phyloP scores from a whole-genome alignment of 53 echinoderm and acorn worm genomes.

The Antedon mediterranea region DNA sequence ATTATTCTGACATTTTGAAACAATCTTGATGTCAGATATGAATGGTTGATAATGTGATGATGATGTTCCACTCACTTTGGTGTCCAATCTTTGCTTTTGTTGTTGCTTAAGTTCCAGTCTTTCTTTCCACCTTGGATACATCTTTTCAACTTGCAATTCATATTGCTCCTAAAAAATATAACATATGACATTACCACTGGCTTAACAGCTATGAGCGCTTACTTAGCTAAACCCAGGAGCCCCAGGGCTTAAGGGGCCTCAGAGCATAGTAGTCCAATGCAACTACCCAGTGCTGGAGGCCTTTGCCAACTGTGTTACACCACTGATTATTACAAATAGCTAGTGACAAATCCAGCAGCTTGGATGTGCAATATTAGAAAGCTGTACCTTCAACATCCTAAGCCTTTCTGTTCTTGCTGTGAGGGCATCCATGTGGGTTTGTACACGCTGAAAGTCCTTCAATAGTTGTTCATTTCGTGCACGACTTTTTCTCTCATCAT shows the following conservation, averaged over 20 bases:
- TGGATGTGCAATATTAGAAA: no score
- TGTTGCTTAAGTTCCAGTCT: conserved; percentile 41
- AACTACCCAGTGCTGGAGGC: no score
- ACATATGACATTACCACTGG: neutral
- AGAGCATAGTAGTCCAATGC: no score
- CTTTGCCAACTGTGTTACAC: no score
- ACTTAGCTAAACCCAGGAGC: no score
- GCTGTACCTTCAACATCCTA: conserved; percentile 52
- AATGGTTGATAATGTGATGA: conserved; percentile 1
- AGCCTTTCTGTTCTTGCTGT: conserved; percentile 68
- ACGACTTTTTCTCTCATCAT: conserved; percentile 59
- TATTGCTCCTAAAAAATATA: conserved; percentile 52
- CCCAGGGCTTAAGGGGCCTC: no score
- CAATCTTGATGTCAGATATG: neutral
- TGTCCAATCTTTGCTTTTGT: neutral
- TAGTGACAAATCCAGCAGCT: no score
- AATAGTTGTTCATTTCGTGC: conserved; percentile 68
- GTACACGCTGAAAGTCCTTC: conserved; percentile 56
- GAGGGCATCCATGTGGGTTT: conserved; percentile 59
- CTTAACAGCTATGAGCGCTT: no score
- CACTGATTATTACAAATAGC: neutral
- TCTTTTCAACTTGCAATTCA: conserved; percentile 64
- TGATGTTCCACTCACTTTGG: neutral
- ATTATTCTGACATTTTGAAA: no score
- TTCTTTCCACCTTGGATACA: conserved; percentile 85